phyloP scores from a whole-genome alignment of 2,797 vertebrate species.

The Nyctibius grandis region DNA sequence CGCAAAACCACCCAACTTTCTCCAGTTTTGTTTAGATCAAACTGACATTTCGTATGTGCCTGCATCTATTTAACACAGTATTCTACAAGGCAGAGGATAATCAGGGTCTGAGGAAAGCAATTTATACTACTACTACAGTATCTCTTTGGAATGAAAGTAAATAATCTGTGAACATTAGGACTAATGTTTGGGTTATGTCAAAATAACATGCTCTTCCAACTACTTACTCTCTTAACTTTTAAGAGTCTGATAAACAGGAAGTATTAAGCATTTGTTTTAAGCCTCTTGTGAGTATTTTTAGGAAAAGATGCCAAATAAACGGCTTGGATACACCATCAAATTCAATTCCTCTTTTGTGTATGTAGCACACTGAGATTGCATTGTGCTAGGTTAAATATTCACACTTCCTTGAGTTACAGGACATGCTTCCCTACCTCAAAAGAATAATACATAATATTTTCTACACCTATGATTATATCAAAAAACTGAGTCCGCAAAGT shows the following conservation, averaged over 20 bases:
- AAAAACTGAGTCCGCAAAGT: not conserved
- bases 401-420: not conserved
- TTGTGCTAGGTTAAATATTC: not conserved
- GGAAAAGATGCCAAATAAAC: not conserved
- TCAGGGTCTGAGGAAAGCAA: not conserved
- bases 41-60: fast-evolving
- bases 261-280: not conserved
- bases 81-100: not conserved
- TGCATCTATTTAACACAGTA: not conserved
- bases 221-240: not conserved
- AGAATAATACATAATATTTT: not conserved
- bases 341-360: not conserved
- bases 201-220: not conserved
- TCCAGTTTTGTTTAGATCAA: not conserved
- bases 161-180: not conserved
- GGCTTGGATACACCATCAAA: not conserved
- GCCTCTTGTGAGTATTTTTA: not conserved
- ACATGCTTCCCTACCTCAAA: not conserved
- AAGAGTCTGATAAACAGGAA: not conserved
- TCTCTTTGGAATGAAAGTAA: not conserved
- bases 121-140: not conserved
- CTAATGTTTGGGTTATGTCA: not conserved
- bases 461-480: not conserved
- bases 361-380: fast-evolving
- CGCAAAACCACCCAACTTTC: not conserved